A percentile compares a stretch with the other conserved stretches of the same genome.
Conservation (phyloP, 2,888 invertebrate genomes). For the Tetranychus truncatus region DNA sequence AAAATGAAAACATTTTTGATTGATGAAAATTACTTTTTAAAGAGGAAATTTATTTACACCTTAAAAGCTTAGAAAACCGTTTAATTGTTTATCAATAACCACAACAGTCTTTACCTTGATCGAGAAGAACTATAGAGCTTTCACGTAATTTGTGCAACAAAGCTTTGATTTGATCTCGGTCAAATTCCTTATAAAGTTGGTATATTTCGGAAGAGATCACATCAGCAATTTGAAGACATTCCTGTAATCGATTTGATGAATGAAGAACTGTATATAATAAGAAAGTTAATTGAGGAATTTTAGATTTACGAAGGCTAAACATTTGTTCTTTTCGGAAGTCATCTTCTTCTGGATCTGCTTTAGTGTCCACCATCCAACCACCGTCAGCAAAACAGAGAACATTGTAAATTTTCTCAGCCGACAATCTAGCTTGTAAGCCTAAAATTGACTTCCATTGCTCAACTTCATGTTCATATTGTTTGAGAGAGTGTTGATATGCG, state of each 20-base stretch:
- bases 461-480: conserved; percentile 56
- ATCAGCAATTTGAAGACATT: conserved; percentile 58
- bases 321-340: conserved; percentile 40
- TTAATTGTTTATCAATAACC: conserved; percentile 36
- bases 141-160: conserved; percentile 56
- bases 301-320: conserved; percentile 56
- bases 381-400: conserved; percentile 69
- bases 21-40: no score
- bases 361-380: conserved; percentile 53
- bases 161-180: conserved; percentile 53
- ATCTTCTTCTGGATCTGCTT: conserved; percentile 29
- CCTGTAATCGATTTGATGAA: conserved; percentile 46
- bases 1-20: no score
- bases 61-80: no score
- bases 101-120: conserved; percentile 62
- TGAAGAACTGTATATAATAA: conserved; percentile 60
- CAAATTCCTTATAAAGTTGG: conserved; percentile 47
- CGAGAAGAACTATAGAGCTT: conserved; percentile 53
- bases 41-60: no score
- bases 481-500: conserved; percentile 62
- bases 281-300: conserved; percentile 62
- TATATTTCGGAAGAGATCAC: conserved; percentile 58
- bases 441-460: conserved; percentile 44
- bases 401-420: conserved; percentile 61
- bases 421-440: conserved; percentile 50